Conservation (phyloP, 2,113 vertebrate genomes). For the Ceratotherium simum region DNA sequence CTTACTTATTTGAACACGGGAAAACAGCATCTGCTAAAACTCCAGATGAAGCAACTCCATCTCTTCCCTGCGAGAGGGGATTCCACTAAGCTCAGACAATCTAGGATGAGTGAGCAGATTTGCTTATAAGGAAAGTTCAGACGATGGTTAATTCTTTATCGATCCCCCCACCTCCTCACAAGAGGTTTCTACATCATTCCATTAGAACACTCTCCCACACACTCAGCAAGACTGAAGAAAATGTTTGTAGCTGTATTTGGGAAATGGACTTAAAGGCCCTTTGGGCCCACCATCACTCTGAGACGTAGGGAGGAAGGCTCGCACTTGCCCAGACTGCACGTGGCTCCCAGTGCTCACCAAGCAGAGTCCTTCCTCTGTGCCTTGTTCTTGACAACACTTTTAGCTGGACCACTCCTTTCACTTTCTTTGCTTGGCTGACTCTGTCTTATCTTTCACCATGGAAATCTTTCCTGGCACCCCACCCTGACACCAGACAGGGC, state of each 20-base stretch:
- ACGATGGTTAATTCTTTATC: neutral
- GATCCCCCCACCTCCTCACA: too few relatives aligned
- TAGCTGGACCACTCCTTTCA: neutral
- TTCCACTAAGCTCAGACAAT: neutral
- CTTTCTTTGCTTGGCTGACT: neutral
- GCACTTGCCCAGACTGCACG: neutral
- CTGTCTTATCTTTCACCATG: neutral
- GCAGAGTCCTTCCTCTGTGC: neutral
- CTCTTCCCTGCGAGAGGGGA: neutral
- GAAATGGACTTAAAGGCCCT: neutral
- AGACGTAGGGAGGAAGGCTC: accelerated
- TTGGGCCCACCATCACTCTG: too few relatives aligned
- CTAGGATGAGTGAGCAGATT: neutral
- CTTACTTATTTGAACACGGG: neutral
- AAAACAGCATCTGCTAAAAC: neutral
- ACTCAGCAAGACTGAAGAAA: neutral
- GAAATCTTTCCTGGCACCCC: neutral
- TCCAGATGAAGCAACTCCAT: neutral
- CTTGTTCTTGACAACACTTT: neutral
- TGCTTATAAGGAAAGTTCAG: neutral
- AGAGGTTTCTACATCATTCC: neutral
- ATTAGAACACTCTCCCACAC: neutral
- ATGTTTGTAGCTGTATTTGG: neutral
- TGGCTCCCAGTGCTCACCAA: neutral
- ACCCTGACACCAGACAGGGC: neutral